A percentile compares a stretch with the other conserved stretches of the same genome.
phyloP scores from a whole-genome alignment of 2,797 vertebrate species.

The Steatocranus sp. region DNA sequence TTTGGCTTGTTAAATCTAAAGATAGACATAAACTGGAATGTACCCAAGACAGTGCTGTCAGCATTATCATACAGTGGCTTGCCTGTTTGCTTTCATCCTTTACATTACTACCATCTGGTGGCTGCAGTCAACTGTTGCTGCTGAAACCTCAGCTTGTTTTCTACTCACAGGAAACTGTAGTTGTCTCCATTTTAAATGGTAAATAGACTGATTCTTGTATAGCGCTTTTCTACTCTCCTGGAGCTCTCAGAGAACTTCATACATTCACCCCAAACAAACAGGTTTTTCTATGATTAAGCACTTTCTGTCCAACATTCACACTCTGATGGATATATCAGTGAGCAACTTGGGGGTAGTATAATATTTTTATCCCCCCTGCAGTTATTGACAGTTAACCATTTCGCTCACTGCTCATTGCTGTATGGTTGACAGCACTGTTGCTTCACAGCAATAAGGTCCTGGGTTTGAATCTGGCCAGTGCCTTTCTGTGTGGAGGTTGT shows the following conservation, averaged over 20 bases:
- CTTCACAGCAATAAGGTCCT: neutral
- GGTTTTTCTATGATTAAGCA: neutral
- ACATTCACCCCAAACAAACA: neutral
- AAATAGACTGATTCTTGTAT: neutral
- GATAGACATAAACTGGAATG: neutral
- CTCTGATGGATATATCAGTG: neutral
- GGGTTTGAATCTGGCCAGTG: neutral
- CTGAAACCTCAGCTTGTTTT: neutral
- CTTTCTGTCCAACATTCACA: neutral
- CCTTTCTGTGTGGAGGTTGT: neutral
- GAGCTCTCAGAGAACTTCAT: neutral
- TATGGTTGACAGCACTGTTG: neutral
- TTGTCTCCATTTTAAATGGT: neutral
- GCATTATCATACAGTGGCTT: neutral
- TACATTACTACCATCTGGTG: neutral
- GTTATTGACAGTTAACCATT: neutral
- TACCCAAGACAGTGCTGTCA: neutral
- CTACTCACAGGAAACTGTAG: neutral
- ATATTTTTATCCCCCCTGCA: fast-evolving
- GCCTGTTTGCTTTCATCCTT: neutral
- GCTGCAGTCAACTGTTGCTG: neutral
- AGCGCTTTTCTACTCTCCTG: neutral
- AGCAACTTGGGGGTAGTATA: neutral
- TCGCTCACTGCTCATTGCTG: neutral
- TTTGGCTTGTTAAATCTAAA: neutral